Evolutionary conservation across 2,888 invertebrate species (phyloP), one percentile per base, ranked within the genome.

Genomic region (Drosophila kanekoi): DNA sequence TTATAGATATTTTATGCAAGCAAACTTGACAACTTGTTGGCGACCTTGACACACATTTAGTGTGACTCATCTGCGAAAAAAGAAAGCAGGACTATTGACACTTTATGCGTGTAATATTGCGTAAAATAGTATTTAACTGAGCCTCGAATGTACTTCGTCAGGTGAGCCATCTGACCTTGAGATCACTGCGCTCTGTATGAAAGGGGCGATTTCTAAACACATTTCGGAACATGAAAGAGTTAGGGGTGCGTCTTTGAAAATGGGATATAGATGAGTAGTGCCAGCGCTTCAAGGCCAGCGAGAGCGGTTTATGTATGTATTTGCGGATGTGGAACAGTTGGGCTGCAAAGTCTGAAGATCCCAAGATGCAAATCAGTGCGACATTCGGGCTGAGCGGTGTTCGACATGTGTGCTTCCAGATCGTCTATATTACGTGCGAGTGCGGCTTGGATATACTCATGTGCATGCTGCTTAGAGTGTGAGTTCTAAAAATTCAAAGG

Each of bases 91-190:
- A 14, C 20, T 9, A 32, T 45, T 4, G 23, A 4, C 14, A 11
- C n/a, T 38, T 32, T 28, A 44, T 40, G 35, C n/a, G 48, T 57
- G 54, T 58, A 73, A 77, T 49, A 69, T 87, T 82, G 53, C 89
- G 57, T 57, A 52, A 65, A 58, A 53, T 56, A 41, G 57, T 38
- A 35, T 49, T 57, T 49, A 10, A 33, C 16, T 28, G 49, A 49
- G 60, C 37, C 14, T 18, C 35, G 59, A 3, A 14, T 13, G 18
- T 20, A 32, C 8, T 6, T 18, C 53, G 9, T 72, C 60, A 66
- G 72, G 60, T 69, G 57, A 37, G 23, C 2, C 49, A n/a, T 4
- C 37, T 81, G 76, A 80, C 91, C 91, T 89, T 90, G 89, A 77
- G 66, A 45, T 37, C 9, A 38, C 20, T 28, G 61, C 40, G 18